These are phyloP conservation scores for Gonioctena quinquepunctata DNA, from an alignment of 1,140 invertebrate species.

Conservation along the genomic window DNA sequence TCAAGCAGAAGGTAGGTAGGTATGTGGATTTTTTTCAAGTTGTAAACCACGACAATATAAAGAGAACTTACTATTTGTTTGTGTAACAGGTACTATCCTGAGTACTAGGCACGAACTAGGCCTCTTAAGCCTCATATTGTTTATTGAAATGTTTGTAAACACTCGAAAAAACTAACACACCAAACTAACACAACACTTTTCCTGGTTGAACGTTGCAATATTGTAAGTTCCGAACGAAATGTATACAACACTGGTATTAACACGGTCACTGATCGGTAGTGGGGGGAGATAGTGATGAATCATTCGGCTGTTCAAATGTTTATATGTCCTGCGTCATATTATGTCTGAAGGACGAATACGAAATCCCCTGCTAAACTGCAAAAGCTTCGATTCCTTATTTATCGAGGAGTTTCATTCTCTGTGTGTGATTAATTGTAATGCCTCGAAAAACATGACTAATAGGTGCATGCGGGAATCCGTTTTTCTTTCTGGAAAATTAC, in stretches of 20 bases:
- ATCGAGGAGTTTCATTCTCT: background rate
- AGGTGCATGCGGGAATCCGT: background rate
- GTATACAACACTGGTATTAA: conserved; percentile 25
- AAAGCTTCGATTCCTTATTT: conserved; percentile 5
- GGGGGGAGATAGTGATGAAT: conserved; percentile 33
- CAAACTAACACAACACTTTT: conserved; percentile 8
- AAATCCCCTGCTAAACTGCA: background rate
- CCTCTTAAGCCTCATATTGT: conserved; percentile 68
- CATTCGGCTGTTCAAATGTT: conserved; percentile 38
- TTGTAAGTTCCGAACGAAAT: conserved; percentile 23
- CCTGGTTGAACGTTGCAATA: conserved; percentile 11
- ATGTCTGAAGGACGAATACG: conserved; percentile 30
- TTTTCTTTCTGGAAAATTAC: background rate
- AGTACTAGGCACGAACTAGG: conserved; percentile 66
- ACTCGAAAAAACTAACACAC: conserved; percentile 5
- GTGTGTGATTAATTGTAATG: background rate
- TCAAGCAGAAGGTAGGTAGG: too few relatives aligned
- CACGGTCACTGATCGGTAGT: conserved; percentile 33
- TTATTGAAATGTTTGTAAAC: conserved; percentile 39
- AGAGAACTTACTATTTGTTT: conserved; percentile 38
- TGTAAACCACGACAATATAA: background rate
- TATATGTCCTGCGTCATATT: conserved; percentile 43
- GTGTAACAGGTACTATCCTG: conserved; percentile 61
- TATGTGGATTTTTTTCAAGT: too few relatives aligned
- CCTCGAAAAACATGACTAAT: background rate